Percentiles rank a stretch among this genome's conserved stretches.
Conservation (phyloP, 2,797 vertebrate genomes). For the Oceanodroma leucorhoa region DNA sequence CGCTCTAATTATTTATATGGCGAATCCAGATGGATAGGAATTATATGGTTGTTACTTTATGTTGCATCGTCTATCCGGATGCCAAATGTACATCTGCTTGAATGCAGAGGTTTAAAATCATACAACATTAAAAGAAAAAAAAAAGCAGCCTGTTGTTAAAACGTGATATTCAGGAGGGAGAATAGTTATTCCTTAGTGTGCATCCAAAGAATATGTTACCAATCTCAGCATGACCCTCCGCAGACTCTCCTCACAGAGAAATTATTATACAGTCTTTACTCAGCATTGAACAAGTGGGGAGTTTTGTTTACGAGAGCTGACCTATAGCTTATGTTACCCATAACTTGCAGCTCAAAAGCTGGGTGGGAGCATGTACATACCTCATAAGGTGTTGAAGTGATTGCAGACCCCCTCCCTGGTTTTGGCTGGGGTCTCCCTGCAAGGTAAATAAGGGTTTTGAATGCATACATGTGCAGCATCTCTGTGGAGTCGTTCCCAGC, state of each 20-base stretch:
- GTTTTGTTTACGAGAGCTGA: background rate
- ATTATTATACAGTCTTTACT: background rate
- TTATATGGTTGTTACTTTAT: background rate
- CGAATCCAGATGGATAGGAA: background rate
- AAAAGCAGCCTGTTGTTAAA: background rate
- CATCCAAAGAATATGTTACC: background rate
- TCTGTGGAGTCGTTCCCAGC: background rate
- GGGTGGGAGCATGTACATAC: background rate
- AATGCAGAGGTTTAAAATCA: background rate
- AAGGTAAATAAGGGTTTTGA: background rate
- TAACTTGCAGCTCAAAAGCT: background rate
- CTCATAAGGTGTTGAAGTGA: background rate
- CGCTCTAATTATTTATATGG: background rate
- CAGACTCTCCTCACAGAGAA: background rate
- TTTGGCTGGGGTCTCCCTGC: background rate
- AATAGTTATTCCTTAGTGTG: background rate
- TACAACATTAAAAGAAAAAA: background rate
- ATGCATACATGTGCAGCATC: accelerated
- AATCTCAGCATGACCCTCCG: background rate
- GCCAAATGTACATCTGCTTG: background rate
- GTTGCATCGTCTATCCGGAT: background rate
- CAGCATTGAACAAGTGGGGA: background rate
- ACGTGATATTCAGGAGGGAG: background rate
- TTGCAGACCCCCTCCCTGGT: background rate
- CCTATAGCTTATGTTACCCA: background rate